These are phyloP conservation scores for Synchiropus splendidus DNA, from an alignment of 2,113 vertebrate genomes.

Conservation along the genomic window DNA sequence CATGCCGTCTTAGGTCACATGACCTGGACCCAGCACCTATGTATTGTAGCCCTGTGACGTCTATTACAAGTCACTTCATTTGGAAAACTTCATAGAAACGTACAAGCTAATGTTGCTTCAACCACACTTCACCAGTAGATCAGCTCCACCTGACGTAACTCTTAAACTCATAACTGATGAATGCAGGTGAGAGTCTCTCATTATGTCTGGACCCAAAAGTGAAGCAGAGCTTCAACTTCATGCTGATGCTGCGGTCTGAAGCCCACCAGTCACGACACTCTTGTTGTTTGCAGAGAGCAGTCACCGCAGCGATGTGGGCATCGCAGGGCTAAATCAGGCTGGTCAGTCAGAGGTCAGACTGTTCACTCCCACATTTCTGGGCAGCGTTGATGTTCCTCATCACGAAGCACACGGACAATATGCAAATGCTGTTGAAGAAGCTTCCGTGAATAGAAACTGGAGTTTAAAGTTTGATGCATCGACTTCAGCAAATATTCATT, in stretches of 20 bases:
- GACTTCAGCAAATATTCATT: too few relatives aligned
- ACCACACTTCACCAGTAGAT: too few relatives aligned
- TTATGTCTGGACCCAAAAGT: not conserved
- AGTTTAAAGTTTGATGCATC: too few relatives aligned
- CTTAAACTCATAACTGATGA: too few relatives aligned
- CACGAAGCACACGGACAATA: conserved; percentile 23
- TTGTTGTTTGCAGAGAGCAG: conserved; percentile 14
- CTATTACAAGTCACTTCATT: too few relatives aligned
- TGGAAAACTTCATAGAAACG: too few relatives aligned
- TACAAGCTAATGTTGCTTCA: too few relatives aligned
- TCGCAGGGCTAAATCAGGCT: conserved; percentile 24
- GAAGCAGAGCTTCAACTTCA: conserved; percentile 15
- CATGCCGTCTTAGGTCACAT: too few relatives aligned
- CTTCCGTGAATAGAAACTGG: not conserved
- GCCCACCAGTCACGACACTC: conserved; percentile 43
- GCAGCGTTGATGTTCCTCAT: conserved; percentile 15
- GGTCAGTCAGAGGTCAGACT: conserved; percentile 33
- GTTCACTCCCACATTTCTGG: conserved; percentile 35
- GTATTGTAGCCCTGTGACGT: too few relatives aligned
- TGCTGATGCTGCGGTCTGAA: conserved; percentile 12
- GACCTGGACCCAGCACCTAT: too few relatives aligned
- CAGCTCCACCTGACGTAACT: too few relatives aligned
- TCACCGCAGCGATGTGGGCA: conserved; percentile 22
- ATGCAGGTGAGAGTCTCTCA: too few relatives aligned
- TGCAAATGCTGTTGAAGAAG: not conserved